Evolutionary conservation across 1,140 invertebrate species (phyloP).

Genomic region (Zelostemma sp.): DNA sequence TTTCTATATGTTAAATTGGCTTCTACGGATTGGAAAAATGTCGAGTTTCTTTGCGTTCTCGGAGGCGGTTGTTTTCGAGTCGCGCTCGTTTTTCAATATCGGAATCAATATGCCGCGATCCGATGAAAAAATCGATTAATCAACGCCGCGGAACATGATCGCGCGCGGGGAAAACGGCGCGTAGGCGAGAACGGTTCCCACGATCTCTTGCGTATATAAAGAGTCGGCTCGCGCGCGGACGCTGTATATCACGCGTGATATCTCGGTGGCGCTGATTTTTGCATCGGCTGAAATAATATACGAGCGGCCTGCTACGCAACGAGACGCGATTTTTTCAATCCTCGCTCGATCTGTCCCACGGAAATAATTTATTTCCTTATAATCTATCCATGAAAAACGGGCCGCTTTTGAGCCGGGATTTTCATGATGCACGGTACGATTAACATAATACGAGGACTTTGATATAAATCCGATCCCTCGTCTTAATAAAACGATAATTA

Average conservation of each 20-base stretch:
- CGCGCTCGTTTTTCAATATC: slow-evolving; percentile 21
- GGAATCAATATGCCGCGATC: slow-evolving; percentile 24
- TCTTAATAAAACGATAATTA: too few relatives aligned
- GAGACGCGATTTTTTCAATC: slow-evolving; percentile 3
- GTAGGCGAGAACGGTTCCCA: slow-evolving; percentile 55
- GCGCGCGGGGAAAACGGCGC: slow-evolving; percentile 38
- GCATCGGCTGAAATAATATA: slow-evolving; percentile 10
- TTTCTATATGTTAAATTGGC: too few relatives aligned
- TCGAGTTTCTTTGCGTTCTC: too few relatives aligned
- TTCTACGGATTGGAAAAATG: too few relatives aligned
- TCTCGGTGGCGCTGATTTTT: slow-evolving; percentile 35
- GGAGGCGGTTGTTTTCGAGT: too few relatives aligned
- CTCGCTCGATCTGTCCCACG: not conserved
- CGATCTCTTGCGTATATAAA: slow-evolving; percentile 36
- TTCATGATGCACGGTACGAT: too few relatives aligned
- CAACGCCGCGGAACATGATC: slow-evolving; percentile 45
- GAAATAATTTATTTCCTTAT: not conserved
- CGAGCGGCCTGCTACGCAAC: slow-evolving; percentile 29
- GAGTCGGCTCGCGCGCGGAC: slow-evolving; percentile 19
- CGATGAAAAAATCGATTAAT: slow-evolving; percentile 50
- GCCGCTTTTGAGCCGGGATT: too few relatives aligned
- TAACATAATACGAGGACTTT: too few relatives aligned
- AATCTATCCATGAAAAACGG: too few relatives aligned
- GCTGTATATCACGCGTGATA: slow-evolving; percentile 48
- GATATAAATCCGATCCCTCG: too few relatives aligned